Evolutionary conservation across 92 coral and sea anemone genomes (phyloP).

Genomic region (Pocillopora meandrina): DNA sequence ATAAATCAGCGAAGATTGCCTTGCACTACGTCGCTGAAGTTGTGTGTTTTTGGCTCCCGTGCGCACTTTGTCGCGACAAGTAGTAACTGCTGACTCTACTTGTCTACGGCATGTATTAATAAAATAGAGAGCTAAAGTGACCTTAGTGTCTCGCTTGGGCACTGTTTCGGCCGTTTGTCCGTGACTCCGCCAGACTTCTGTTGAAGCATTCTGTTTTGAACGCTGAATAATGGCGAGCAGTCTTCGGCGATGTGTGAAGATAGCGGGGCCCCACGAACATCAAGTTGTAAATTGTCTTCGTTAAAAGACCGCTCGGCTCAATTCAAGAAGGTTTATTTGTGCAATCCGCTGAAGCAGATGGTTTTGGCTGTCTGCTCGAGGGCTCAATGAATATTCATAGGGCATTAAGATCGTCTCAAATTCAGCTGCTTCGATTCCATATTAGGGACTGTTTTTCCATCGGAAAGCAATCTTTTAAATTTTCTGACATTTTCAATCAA

Average conservation of each 20-base stretch:
- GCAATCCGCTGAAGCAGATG: conserved; percentile 62
- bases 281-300: conserved; percentile 36
- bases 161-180: conserved; percentile 15
- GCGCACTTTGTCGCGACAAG: neutral
- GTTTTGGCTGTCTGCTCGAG: conserved; percentile 27
- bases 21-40: neutral
- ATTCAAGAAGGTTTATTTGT: conserved; percentile 32
- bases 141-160: conserved; percentile 36
- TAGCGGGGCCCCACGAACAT: conserved; percentile 12
- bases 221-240: neutral
- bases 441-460: neutral
- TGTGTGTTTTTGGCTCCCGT: neutral
- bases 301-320: conserved; percentile 39
- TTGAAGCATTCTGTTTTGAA: conserved; percentile 11
- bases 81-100: conserved; percentile 9
- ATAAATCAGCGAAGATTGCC: neutral
- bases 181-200: conserved; percentile 1
- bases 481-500: neutral
- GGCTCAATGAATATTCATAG: conserved; percentile 43
- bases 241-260: neutral
- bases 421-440: conserved; percentile 18
- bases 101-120: conserved; percentile 32
- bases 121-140: conserved; percentile 25
- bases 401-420: neutral
- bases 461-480: conserved; percentile 2